Evolutionary conservation across 2,888 invertebrate species (phyloP), one percentile per base, ranked within the genome.

Genomic region (Tineola bisselliella): DNA sequence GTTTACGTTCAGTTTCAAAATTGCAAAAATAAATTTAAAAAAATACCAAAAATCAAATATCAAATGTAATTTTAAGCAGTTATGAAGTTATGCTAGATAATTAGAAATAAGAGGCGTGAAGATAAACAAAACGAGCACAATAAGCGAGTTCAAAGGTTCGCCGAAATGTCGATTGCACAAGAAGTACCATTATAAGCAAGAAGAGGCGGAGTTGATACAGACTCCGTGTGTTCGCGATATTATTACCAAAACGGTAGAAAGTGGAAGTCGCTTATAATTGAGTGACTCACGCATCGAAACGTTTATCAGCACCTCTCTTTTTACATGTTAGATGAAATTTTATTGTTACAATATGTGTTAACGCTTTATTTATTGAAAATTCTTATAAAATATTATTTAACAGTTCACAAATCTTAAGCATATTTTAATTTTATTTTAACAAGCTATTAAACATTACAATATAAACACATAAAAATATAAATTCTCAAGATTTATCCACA

Each of bases 171-270:
- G 3, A 38, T 38, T 38, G 10, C 38, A 38, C n/a, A 38, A 38
- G 38, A 38, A 38, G 10, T 6, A 10, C 1, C 10, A 38, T 38
- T 38, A 38, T 10, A 38, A 6, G 10, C 38, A 38, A 38, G n/a
- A n/a, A n/a, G 38, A 38, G 38, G 38, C n/a, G 38, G 38, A 12
- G n/a, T 38, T 38, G n/a, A 10, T 38, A 38, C 38, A 38, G 25
- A 25, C 2, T 25, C 6, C 25, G 6, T 25, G 25, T 48, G 67
- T 77, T 76, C 67, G 73, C 75, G 70, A 75, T 69, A 69, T 25
- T n/a, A 44, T 15, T 31, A 18, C 52, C 69, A 67, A 68, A 69
- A 70, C 70, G 65, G 71, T 84, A 82, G 84, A 84, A 83, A 84
- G 38, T 38, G 38, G 38, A 38, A 12, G 83, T 79, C 72, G 66